Evolutionary conservation across 2,888 invertebrate species (phyloP).

Genomic region (Adela reaumurella): DNA sequence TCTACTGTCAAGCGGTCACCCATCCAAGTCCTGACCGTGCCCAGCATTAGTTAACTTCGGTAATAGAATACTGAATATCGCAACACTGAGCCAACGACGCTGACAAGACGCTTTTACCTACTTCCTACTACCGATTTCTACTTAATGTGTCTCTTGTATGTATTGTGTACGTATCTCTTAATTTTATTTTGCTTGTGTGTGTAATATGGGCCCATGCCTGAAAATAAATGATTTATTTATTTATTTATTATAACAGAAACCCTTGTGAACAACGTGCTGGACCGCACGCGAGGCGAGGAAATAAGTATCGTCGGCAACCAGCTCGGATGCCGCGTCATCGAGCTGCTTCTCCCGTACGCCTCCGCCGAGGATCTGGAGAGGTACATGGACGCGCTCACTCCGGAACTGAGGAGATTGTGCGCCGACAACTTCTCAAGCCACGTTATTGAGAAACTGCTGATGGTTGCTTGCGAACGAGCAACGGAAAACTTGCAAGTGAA

Average conservation of each 20-base stretch:
- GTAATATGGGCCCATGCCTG: not conserved
- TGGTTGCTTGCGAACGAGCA: constrained; percentile 52
- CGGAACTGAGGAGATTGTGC: constrained; percentile 66
- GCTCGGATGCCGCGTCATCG: constrained; percentile 73
- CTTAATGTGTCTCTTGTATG: too few species aligned
- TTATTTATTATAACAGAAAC: too few species aligned
- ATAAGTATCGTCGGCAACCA: constrained; percentile 74
- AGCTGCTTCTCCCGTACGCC: constrained; percentile 68
- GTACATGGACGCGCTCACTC: constrained; percentile 59
- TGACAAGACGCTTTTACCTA: too few species aligned
- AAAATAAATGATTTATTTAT: constrained; percentile 19
- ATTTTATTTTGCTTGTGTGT: too few species aligned
- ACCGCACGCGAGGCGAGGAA: constrained; percentile 67
- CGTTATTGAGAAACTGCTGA: constrained; percentile 68
- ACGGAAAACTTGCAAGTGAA: constrained; percentile 33
- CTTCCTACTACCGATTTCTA: too few species aligned
- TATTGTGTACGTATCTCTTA: too few species aligned
- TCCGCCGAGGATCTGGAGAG: constrained; percentile 60
- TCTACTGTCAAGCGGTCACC: too few species aligned
- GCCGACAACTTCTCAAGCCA: constrained; percentile 77
- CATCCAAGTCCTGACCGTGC: too few species aligned
- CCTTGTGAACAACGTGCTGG: constrained; percentile 73
- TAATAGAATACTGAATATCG: too few species aligned
- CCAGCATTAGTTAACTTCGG: too few species aligned
- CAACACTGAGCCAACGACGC: too few species aligned